A percentile compares a stretch with the other conserved stretches of the same genome.
Evolutionary conservation across 2,113 vertebrate species (phyloP).

Genomic region (Chamaetylas fuelleborni): DNA sequence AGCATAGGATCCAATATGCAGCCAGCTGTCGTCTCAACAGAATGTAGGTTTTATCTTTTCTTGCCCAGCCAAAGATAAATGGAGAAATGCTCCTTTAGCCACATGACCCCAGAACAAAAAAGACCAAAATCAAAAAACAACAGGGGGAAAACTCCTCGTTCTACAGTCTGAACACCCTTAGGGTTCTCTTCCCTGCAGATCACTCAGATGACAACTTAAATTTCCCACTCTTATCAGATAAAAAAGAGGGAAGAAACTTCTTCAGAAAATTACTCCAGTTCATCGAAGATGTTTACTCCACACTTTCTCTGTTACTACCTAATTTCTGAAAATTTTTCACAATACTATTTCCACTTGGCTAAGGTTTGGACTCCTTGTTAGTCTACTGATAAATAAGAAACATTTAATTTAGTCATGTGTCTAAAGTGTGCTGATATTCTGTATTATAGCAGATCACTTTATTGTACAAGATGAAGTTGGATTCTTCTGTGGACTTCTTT

Average conservation of each 20-base stretch:
- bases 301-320: not conserved
- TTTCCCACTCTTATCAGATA: not conserved
- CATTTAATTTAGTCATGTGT: not conserved
- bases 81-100: not conserved
- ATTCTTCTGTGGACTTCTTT: not conserved
- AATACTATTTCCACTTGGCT: not conserved
- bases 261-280: not conserved
- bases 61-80: not conserved
- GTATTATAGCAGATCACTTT: not conserved
- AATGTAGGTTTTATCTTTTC: not conserved
- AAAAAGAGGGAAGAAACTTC: not conserved
- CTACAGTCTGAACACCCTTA: not conserved
- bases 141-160: accelerated
- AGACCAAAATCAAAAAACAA: not conserved
- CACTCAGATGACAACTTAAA: not conserved
- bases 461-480: not conserved
- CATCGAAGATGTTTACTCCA: not conserved
- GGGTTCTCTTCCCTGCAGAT: not conserved
- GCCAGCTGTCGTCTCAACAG: not conserved
- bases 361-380: not conserved
- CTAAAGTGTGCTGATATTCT: not conserved
- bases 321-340: not conserved
- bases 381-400: not conserved
- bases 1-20: not conserved
- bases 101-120: not conserved